Percentiles rank a stretch among this genome's conserved stretches.
Evolutionary conservation across 2,888 invertebrate genomes (phyloP).

Genomic region (Chloroclysta siterata): DNA sequence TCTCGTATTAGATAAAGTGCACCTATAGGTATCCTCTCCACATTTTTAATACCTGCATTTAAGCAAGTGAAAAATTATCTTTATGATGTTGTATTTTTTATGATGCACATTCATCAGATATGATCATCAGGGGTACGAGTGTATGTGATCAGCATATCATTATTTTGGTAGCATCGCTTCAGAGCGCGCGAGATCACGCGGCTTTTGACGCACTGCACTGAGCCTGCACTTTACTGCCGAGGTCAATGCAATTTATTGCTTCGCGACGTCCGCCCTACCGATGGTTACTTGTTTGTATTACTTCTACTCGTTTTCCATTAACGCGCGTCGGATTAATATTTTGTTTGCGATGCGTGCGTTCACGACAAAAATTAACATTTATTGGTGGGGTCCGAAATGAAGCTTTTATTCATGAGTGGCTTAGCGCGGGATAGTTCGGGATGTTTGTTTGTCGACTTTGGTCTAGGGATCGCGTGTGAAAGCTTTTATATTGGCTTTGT

Average conservation of each 20-base stretch:
- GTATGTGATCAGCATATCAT: constrained; percentile 1
- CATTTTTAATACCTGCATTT: no score
- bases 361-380: constrained; percentile 84
- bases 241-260: constrained; percentile 79
- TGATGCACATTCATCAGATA: background rate
- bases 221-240: constrained; percentile 60
- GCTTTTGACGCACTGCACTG: constrained; percentile 25
- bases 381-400: constrained; percentile 80
- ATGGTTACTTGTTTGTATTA: constrained; percentile 76
- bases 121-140: background rate
- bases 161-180: background rate
- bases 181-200: background rate
- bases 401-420: constrained; percentile 83
- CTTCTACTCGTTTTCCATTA: constrained; percentile 83
- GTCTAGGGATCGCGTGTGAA: constrained; percentile 81
- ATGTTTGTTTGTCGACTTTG: constrained; percentile 78
- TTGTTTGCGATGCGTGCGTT: constrained; percentile 81
- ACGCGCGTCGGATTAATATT: constrained; percentile 82
- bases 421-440: constrained; percentile 79
- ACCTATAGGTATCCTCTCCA: no score
- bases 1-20: no score
- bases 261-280: constrained; percentile 55
- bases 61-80: no score
- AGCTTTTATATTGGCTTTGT: constrained; percentile 80
- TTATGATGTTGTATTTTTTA: no score